phyloP scores from a whole-genome alignment of 2,113 vertebrate genomes.

The Clupea harengus region DNA sequence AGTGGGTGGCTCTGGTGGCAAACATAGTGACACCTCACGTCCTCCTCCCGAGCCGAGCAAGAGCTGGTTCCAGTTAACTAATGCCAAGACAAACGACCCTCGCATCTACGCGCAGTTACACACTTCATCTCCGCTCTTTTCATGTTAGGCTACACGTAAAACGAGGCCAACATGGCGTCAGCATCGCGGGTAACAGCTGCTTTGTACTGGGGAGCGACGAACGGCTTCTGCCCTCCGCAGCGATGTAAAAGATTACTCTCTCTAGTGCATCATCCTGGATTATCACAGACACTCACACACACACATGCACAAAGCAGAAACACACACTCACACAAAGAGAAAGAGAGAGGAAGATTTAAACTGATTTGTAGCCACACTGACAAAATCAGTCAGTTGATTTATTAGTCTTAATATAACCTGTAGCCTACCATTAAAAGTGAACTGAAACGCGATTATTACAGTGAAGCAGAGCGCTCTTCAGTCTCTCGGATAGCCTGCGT shows the following conservation, averaged over 20 bases:
- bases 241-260: slow-evolving; percentile 52
- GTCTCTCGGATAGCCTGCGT: background rate
- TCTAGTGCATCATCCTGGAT: slow-evolving; percentile 36
- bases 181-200: slow-evolving; percentile 46
- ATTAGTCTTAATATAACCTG: too few species aligned
- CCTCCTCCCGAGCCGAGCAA: background rate
- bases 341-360: too few species aligned
- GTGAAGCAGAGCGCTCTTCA: background rate
- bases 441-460: background rate
- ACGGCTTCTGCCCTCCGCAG: slow-evolving; percentile 29
- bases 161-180: slow-evolving; percentile 68
- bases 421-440: background rate
- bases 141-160: slow-evolving; percentile 37
- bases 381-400: too few species aligned
- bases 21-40: background rate
- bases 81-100: background rate
- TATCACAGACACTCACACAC: slow-evolving; percentile 35
- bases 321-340: background rate
- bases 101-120: slow-evolving; percentile 37
- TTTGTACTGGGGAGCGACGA: slow-evolving; percentile 43
- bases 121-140: slow-evolving; percentile 19
- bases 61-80: background rate
- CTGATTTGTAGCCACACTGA: too few species aligned
- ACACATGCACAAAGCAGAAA: background rate
- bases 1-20: background rate